Base-by-base conservation (phyloP, 2,888 invertebrate genomes). In the Drosophila ochracea region DNA sequence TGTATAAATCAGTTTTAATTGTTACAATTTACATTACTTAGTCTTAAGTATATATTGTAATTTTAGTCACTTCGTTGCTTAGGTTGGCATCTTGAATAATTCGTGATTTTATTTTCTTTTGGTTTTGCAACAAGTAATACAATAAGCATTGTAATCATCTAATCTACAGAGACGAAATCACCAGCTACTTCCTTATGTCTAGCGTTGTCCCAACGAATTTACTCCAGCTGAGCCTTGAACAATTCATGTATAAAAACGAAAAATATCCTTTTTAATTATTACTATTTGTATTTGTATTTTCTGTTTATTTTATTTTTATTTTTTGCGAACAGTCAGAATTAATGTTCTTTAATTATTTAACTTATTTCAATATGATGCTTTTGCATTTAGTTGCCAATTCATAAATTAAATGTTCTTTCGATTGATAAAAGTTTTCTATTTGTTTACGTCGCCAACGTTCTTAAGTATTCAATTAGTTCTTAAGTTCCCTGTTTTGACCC, bases 1-100 rank as follows among this genome's bases (percentile, higher is more conserved):
- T 85, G 90, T 85, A 90, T 74, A 85, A 83, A 88, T 83, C 74
- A 87, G 85, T 83, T 84, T 84, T 88, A 82, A 90, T 88, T 88
- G 90, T 86, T 90, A 84, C 52, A 73, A 67, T 61, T 73, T 69
- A 73, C 35, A 84, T 77, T 88, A 58, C 43, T 31, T 58, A 90
- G 76, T 58, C 37, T 50, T 90, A 88, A 81, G 78, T 80, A 71
- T 62, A 61, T 54, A 70, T n/a, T 82, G 80, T 90, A 88, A 82
- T 80, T 88, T 85, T 89, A 80, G 88, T 81, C 73, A 89, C 73
- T 84, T 74, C 68, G 84, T 84, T 89, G 89, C 79, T 82, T 84
- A 84, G 70, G 68, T 68, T 89, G 71, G 49, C 58, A 80, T 61
- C 63, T 59, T 67, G 33, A 59, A 67, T 41, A 47, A 65, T 50